Base-by-base conservation (phyloP, 1,140 invertebrate species). In the Elymnias hypermnestra region DNA sequence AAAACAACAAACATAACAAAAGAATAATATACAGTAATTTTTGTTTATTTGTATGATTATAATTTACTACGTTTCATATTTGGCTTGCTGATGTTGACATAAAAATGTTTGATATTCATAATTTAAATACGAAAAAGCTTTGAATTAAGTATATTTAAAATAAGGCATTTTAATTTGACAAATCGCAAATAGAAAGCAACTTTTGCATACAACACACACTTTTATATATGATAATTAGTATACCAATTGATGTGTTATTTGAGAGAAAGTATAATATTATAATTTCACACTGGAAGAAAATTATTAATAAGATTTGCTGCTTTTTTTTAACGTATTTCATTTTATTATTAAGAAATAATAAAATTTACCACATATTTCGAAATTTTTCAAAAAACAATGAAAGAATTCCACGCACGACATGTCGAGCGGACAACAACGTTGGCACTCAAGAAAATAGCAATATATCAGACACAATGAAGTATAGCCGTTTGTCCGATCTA, bases 301-400 rank as follows among this genome's bases (percentile, higher is more conserved):
- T n/a, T n/a, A n/a, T n/a, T n/a, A n/a, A n/a, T n/a, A n/a, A n/a
- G n/a, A n/a, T n/a, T n/a, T n/a, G n/a, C n/a, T n/a, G n/a, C n/a
- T n/a, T n/a, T n/a, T n/a, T n/a, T n/a, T n/a, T n/a, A n/a, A n/a
- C n/a, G n/a, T n/a, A n/a, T n/a, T n/a, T n/a, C n/a, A n/a, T n/a
- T n/a, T n/a, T n/a, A n/a, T n/a, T n/a, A n/a, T n/a, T n/a, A n/a
- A n/a, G n/a, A n/a, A n/a, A n/a, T n/a, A n/a, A n/a, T n/a, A n/a
- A 9, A 36, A 36, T 15, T 51, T 58, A 61, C 54, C 58, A 48
- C 58, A 61, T 41, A 61, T 33, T 36, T 57, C 51, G 9, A 52
- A 44, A 13, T 38, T 48, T 40, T 50, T 53, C 44, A 50, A 36
- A 45, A 46, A 40, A 43, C 55, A 53, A 33, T 21, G 15, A 14